Base-by-base conservation (phyloP, 2,113 vertebrate species). In the Phoenicopterus ruber region DNA sequence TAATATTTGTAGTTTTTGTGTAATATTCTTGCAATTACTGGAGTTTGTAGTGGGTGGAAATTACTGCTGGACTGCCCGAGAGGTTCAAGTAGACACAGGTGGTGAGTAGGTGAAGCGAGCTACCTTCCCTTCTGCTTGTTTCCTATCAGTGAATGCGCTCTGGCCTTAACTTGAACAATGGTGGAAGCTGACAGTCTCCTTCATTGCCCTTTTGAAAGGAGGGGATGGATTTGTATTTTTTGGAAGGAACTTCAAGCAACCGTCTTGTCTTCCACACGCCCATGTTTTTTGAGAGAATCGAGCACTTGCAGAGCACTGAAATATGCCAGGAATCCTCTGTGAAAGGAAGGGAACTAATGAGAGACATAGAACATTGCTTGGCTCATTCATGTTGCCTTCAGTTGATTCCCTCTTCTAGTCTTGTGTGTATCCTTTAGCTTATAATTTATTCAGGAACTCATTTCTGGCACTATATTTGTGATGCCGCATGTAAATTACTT, bases 301-400 rank as follows among this genome's bases (percentile, higher is more conserved):
- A 65, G 36, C 10, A 16, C 28, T 86, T 55, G 42, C 21, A n/a
- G 19, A 44, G 40, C 46, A 36, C 28, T 71, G 65, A 92, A 82
- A 82, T 44, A 62, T 0, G 0, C 5, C 38, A 58, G 61, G 79
- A 90, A 38, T 82, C 32, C 59, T 29, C 29, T 20, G 8, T 34
- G 28, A 77, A 69, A 82, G 22, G 26, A 83, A 80, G 17, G 25
- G 44, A 80, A 57, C 24, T 67, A 63, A 4, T 61, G 55, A 76
- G 44, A 63, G 26, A 25, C 8, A 15, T 10, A 32, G 10, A 7
- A 28, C 0, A 0, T 52, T 90, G 29, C 24, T 82, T 3, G 2
- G 42, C 17, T 88, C 18, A 40, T 61, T 85, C 21, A n/a, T 80
- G 42, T 42, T 86, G n/a, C 47, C 21, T 59, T 76, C 13, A 10